These are phyloP conservation scores for Zoroaster sp. DNA, from an alignment of 53 echinoderm and acorn worm genomes.

Conservation along the genomic window DNA sequence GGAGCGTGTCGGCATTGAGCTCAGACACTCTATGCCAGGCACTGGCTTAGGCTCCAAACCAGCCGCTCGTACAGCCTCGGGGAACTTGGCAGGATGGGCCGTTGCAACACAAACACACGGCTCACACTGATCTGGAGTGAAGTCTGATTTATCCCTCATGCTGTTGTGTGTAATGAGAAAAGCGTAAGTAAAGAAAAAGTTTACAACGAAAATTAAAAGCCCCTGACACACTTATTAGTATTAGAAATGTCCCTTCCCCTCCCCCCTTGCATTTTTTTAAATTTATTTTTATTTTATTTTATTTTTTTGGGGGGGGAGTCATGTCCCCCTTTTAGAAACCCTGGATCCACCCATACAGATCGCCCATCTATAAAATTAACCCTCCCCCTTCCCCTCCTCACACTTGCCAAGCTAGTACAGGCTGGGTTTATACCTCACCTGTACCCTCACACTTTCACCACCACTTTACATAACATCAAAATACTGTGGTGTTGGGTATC, in stretches of 20 bases:
- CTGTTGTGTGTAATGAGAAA: neutral
- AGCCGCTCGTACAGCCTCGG: constrained; percentile 71
- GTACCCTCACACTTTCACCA: too few species aligned
- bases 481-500: too few species aligned
- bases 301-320: neutral
- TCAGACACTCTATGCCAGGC: constrained; percentile 46
- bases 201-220: neutral
- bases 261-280: neutral
- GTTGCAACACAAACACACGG: constrained; percentile 67
- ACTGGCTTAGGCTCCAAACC: constrained; percentile 52
- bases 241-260: neutral
- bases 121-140: neutral
- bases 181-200: neutral
- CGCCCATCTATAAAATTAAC: too few species aligned
- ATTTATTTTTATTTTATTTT: neutral
- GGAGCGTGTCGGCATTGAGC: constrained; percentile 63
- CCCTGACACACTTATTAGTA: neutral
- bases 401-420: too few species aligned
- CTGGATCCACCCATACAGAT: too few species aligned
- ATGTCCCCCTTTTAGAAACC: neutral
- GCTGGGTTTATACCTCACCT: too few species aligned
- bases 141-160: neutral
- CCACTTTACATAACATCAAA: too few species aligned
- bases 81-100: constrained; percentile 91
- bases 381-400: too few species aligned